phyloP scores from a whole-genome alignment of 2,113 vertebrate species.

The Cromileptes altivelis region DNA sequence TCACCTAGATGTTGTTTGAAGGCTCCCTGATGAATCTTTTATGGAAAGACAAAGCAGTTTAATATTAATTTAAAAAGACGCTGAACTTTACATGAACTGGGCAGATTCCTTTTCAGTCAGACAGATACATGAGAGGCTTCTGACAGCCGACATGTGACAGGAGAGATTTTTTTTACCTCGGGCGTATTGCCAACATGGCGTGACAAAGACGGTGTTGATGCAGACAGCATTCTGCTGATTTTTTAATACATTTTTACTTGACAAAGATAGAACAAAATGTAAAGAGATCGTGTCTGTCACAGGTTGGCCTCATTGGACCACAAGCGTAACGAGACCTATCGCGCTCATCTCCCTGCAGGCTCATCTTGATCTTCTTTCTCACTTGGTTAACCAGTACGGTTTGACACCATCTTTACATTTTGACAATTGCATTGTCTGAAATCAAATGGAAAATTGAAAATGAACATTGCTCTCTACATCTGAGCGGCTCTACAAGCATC shows the following conservation, averaged over 20 bases:
- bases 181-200: constrained; percentile 1
- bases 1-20: constrained; percentile 33
- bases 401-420: constrained; percentile 61
- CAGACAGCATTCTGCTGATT: constrained; percentile 24
- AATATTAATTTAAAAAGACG: constrained; percentile 43
- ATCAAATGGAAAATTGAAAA: constrained; percentile 71
- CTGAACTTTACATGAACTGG: constrained; percentile 60
- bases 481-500: constrained; percentile 36
- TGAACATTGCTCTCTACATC: constrained; percentile 62
- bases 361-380: constrained; percentile 45
- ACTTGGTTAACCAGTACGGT: constrained; percentile 33
- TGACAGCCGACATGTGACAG: constrained; percentile 47
- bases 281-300: constrained; percentile 45
- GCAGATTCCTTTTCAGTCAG: constrained; percentile 14
- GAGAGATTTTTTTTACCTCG: constrained; percentile 31
- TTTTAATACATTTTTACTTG: constrained; percentile 47
- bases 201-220: constrained; percentile 30
- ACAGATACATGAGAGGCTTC: constrained; percentile 30
- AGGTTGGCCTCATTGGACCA: constrained; percentile 54
- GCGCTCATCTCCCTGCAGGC: constrained; percentile 35
- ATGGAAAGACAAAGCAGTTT: constrained; percentile 21
- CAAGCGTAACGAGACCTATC: constrained; percentile 47
- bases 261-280: constrained; percentile 52
- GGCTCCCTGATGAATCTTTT: constrained; percentile 40
- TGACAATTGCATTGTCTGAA: constrained; percentile 60